These are phyloP conservation scores for Menidia beryllina DNA, from an alignment of 2,113 vertebrate genomes.

Conservation along the genomic window DNA sequence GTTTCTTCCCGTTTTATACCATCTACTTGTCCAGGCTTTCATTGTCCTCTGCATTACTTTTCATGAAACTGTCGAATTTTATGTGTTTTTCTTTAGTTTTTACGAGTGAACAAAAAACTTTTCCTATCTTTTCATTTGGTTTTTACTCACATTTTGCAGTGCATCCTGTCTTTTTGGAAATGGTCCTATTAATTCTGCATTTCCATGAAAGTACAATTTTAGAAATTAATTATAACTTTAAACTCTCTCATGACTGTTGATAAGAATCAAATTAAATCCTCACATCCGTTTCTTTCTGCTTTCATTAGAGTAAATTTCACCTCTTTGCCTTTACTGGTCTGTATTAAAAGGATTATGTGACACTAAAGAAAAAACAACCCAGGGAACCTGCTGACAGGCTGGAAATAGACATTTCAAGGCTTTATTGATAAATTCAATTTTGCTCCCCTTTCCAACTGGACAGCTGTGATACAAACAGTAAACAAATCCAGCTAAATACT, in stretches of 20 bases:
- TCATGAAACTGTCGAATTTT: too few relatives aligned
- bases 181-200: neutral
- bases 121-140: too few relatives aligned
- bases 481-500: conserved; percentile 23
- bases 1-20: too few relatives aligned
- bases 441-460: conserved; percentile 40
- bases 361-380: conserved; percentile 56
- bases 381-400: conserved; percentile 54
- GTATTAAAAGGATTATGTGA: conserved; percentile 58
- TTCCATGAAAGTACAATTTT: neutral
- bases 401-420: conserved; percentile 46
- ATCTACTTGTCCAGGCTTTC: too few relatives aligned
- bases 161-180: too few relatives aligned
- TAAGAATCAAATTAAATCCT: conserved; percentile 3
- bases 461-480: conserved; percentile 45
- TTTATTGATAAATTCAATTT: conserved; percentile 38
- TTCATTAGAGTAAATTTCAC: conserved; percentile 14
- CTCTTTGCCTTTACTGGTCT: conserved; percentile 24
- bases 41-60: too few relatives aligned
- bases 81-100: too few relatives aligned
- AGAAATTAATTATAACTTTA: neutral
- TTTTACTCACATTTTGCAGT: too few relatives aligned
- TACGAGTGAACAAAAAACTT: too few relatives aligned
- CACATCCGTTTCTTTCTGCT: conserved; percentile 19
- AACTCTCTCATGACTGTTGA: neutral